Evolutionary conservation across 2,113 vertebrate genomes (phyloP).

Genomic region (Delphinapterus leucas): DNA sequence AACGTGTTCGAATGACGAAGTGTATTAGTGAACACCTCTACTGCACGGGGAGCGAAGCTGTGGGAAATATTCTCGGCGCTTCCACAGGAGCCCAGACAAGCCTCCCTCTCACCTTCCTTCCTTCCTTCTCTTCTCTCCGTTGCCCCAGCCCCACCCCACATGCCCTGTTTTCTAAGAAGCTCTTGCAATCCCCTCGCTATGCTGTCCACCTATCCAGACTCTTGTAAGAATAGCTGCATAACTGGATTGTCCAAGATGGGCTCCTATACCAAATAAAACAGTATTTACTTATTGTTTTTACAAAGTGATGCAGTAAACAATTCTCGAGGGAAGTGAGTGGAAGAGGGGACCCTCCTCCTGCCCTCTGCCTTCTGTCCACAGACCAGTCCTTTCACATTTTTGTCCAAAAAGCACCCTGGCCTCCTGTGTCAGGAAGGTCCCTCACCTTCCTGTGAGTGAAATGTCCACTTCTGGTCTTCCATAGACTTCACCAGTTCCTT

Average conservation of each 20-base stretch:
- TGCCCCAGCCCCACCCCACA: rapidly evolving
- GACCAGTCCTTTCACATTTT: neutral
- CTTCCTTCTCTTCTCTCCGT: neutral
- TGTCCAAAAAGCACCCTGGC: neutral
- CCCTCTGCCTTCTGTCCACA: no score
- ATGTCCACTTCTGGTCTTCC: neutral
- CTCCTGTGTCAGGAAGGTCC: neutral
- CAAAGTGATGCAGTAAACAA: neutral
- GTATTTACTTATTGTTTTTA: neutral
- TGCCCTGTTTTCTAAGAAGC: neutral
- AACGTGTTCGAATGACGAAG: rapidly evolving
- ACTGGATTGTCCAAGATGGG: neutral
- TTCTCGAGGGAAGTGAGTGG: neutral
- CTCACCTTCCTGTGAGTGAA: neutral
- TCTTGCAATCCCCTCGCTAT: no score
- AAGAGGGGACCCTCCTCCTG: neutral
- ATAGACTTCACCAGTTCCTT: neutral
- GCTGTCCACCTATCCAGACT: rapidly evolving
- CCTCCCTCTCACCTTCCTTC: no score
- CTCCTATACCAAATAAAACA: neutral
- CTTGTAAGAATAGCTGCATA: neutral
- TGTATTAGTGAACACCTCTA: neutral
- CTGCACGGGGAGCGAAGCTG: rapidly evolving
- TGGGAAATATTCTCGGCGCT: neutral
- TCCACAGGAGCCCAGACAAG: rapidly evolving